Conservation (phyloP, 2,888 invertebrate genomes). For the Pedicia rivosa region DNA sequence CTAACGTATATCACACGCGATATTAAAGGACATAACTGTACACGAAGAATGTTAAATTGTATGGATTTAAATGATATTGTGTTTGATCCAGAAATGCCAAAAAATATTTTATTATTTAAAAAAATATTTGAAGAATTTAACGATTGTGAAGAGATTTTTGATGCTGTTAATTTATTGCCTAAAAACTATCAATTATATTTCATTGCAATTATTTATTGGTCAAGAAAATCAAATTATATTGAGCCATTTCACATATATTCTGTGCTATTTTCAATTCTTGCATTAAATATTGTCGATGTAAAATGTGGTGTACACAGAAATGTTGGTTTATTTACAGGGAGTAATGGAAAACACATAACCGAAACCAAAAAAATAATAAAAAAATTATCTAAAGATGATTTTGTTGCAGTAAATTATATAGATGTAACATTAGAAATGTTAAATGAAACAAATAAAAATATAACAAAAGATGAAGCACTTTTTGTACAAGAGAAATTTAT, state of each 20-base stretch:
- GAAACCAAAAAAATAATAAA: neutral
- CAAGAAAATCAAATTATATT: constrained; percentile 21
- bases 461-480: constrained; percentile 6
- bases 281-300: too few relatives aligned
- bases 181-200: constrained; percentile 22
- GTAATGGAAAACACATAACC: neutral
- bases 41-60: constrained; percentile 16
- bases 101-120: constrained; percentile 18
- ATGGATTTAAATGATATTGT: neutral
- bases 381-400: neutral
- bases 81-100: constrained; percentile 16
- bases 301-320: constrained; percentile 19
- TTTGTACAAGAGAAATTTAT: constrained; percentile 17
- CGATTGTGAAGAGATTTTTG: constrained; percentile 16
- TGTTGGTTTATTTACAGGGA: constrained; percentile 13
- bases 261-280: constrained; percentile 22
- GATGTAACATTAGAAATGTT: constrained; percentile 19
- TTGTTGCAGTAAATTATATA: neutral
- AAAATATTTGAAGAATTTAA: constrained; percentile 12
- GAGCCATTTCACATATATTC: constrained; percentile 23
- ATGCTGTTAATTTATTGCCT: constrained; percentile 18
- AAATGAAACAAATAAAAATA: constrained; percentile 12
- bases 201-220: constrained; percentile 25
- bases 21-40: constrained; percentile 23
- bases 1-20: constrained; percentile 25